Evolutionary conservation across 2,888 invertebrate genomes (phyloP).

Genomic region (Nemotelus pantherinus): DNA sequence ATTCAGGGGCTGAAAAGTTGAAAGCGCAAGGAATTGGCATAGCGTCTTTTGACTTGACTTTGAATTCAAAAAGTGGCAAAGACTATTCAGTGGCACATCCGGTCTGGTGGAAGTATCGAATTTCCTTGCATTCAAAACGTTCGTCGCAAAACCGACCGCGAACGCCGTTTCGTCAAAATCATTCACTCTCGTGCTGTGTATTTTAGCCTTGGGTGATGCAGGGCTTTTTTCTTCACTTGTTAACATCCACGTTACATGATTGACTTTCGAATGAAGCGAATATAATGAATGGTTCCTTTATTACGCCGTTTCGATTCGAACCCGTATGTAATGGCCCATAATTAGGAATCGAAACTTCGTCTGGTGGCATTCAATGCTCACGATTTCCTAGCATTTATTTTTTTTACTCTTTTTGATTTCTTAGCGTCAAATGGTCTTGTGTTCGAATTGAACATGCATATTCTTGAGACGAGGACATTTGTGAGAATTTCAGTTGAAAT

Average conservation of each 20-base stretch:
- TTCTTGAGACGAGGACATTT: background rate
- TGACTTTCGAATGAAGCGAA: constrained; percentile 40
- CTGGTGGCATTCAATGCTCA: background rate
- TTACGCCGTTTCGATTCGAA: background rate
- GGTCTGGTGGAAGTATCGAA: constrained; percentile 36
- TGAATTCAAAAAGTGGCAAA: constrained; percentile 40
- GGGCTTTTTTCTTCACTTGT: constrained; percentile 15
- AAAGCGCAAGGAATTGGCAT: constrained; percentile 16
- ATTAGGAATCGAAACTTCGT: constrained; percentile 18
- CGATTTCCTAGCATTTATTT: background rate
- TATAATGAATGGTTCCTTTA: constrained; percentile 37
- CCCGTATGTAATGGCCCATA: constrained; percentile 31
- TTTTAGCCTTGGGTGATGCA: constrained; percentile 11
- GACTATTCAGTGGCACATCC: constrained; percentile 32
- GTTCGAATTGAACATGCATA: background rate
- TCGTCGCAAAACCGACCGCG: constrained; percentile 18
- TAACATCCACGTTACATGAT: constrained; percentile 29
- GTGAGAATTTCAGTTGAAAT: constrained; percentile 21
- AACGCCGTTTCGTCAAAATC: background rate
- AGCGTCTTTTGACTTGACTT: constrained; percentile 17
- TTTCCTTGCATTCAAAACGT: constrained; percentile 31
- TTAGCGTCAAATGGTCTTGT: background rate
- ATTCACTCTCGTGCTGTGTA: background rate
- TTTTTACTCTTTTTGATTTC: constrained; percentile 5
- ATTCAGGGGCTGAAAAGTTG: constrained; percentile 6